Percentiles rank a stretch among this genome's conserved stretches.
phyloP scores from a whole-genome alignment of 2,888 invertebrate species.

The Osmoderma eremita region DNA sequence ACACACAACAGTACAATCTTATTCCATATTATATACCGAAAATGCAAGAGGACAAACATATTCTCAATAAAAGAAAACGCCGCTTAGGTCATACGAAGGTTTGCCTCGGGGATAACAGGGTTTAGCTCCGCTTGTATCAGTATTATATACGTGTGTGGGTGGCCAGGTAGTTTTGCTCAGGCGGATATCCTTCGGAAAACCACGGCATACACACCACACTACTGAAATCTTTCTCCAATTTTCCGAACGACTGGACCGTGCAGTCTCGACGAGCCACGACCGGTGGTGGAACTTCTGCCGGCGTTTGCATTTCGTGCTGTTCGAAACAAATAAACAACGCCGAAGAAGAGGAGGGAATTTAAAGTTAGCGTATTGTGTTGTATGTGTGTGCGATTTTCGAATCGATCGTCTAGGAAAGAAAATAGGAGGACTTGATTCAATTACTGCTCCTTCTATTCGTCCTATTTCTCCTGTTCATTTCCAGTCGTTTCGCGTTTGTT shows the following conservation, averaged over 20 bases:
- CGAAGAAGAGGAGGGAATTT: conserved; percentile 1
- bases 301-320: conserved; percentile 42
- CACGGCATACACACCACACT: conserved; percentile 21
- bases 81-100: background rate
- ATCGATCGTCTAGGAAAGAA: conserved; percentile 2
- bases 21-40: no score
- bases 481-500: background rate
- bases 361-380: conserved; percentile 27
- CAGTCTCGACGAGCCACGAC: conserved; percentile 40
- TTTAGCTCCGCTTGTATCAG: background rate
- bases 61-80: conserved; percentile 16
- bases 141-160: no score
- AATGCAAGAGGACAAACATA: no score
- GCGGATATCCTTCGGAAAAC: no score
- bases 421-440: conserved; percentile 12
- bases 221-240: conserved; percentile 49
- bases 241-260: conserved; percentile 50
- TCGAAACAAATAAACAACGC: conserved; percentile 36
- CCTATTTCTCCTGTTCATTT: background rate
- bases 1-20: no score
- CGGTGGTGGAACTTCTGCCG: conserved; percentile 8
- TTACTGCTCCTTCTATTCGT: background rate
- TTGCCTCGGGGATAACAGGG: conserved; percentile 20
- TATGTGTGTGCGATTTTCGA: conserved; percentile 28
- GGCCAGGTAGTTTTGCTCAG: conserved; percentile 22